A percentile compares a stretch with the other conserved stretches of the same genome.
Evolutionary conservation across 1,140 invertebrate species (phyloP).

Genomic region (Nephotettix cincticeps): DNA sequence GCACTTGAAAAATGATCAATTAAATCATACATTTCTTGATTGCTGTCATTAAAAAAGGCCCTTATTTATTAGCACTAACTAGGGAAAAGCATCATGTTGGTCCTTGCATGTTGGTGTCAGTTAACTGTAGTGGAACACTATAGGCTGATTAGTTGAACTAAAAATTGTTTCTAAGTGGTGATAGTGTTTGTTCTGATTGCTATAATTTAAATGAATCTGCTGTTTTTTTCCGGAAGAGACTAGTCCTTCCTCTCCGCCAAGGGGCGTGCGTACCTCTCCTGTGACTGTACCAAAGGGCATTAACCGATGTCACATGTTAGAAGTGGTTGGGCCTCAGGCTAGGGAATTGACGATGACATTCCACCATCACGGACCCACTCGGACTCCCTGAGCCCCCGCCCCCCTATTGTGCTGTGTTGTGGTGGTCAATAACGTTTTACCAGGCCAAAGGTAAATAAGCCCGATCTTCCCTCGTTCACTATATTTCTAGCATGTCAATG

Average conservation of each 20-base stretch:
- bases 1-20: too few species aligned
- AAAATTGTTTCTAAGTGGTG: slow-evolving; percentile 6
- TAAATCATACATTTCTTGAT: too few species aligned
- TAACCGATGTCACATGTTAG: slow-evolving; percentile 39
- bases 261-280: slow-evolving; percentile 49
- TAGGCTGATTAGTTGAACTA: slow-evolving; percentile 1
- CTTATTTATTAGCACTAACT: too few species aligned
- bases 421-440: slow-evolving; percentile 1
- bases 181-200: slow-evolving; percentile 17
- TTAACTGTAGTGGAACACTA: slow-evolving; percentile 14
- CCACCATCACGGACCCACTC: neutral
- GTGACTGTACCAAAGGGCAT: slow-evolving; percentile 23
- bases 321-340: neutral
- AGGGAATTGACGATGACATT: neutral
- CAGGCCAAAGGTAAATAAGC: slow-evolving; percentile 25
- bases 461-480: slow-evolving; percentile 21
- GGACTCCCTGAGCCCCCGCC: neutral
- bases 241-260: slow-evolving; percentile 56
- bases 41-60: too few species aligned
- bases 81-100: too few species aligned
- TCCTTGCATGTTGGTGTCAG: too few species aligned
- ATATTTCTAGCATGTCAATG: slow-evolving; percentile 18
- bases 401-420: slow-evolving; percentile 12
- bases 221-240: slow-evolving; percentile 56
- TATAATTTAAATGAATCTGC: slow-evolving; percentile 43